Evolutionary conservation across 2,888 invertebrate genomes (phyloP).

Genomic region (Exephanes ischioxanthus): DNA sequence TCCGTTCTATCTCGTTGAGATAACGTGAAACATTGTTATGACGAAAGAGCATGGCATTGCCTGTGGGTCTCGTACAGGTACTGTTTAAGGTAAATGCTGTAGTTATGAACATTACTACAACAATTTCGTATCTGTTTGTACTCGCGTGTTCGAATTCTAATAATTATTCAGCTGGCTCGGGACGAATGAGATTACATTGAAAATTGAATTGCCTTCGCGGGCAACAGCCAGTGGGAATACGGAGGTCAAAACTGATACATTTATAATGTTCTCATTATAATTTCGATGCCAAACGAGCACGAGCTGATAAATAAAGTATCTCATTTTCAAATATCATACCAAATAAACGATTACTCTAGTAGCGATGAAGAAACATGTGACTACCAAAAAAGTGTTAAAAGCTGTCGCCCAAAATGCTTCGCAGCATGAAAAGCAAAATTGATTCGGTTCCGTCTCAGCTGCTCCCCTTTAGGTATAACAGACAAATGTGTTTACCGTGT

Average conservation of each 20-base stretch:
- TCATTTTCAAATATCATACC: too few species aligned
- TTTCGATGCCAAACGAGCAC: background rate
- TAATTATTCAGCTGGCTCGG: slow-evolving; percentile 1
- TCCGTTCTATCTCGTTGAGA: slow-evolving; percentile 53
- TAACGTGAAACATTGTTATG: slow-evolving; percentile 60
- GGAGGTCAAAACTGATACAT: background rate
- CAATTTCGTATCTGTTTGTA: slow-evolving; percentile 14
- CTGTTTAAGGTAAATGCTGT: background rate
- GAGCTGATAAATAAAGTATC: background rate
- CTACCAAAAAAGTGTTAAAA: too few species aligned
- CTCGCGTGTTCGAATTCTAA: background rate
- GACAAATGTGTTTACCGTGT: slow-evolving; percentile 27
- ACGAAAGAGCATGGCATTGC: slow-evolving; percentile 59
- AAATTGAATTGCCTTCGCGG: slow-evolving; percentile 2
- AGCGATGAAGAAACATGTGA: too few species aligned
- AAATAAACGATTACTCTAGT: too few species aligned
- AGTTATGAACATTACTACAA: slow-evolving; percentile 6
- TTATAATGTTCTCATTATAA: background rate
- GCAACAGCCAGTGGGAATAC: background rate
- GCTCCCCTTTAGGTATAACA: slow-evolving; percentile 5
- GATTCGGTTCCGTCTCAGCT: background rate
- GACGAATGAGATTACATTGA: background rate
- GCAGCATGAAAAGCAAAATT: background rate
- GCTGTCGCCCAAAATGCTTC: background rate
- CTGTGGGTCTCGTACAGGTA: slow-evolving; percentile 10